phyloP scores from a whole-genome alignment of 2,113 vertebrate species.

The Myotis yumanensis region DNA sequence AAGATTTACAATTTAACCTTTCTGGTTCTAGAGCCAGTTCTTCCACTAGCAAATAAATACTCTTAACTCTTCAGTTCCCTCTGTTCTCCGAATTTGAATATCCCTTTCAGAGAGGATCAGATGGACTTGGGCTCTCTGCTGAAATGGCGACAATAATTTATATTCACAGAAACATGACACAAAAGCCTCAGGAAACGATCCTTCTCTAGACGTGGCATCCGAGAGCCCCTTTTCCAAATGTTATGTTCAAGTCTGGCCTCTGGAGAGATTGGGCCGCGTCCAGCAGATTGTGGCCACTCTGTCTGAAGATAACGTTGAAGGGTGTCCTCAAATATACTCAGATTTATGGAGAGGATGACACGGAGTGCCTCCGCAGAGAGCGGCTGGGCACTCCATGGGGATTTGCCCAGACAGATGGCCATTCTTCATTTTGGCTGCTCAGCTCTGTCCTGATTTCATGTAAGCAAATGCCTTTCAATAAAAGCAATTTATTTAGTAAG shows the following conservation, averaged over 20 bases:
- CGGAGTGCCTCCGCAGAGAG: not conserved
- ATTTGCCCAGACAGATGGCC: not conserved
- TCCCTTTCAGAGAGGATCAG: not conserved
- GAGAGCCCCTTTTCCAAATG: not conserved
- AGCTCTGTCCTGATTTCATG: not conserved
- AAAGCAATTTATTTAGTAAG: conserved; percentile 31
- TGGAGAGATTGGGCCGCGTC: not conserved
- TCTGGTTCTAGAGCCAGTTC: conserved; percentile 33
- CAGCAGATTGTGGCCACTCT: not conserved
- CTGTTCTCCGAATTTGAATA: not conserved
- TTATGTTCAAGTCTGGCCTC: not conserved
- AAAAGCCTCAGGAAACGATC: not conserved
- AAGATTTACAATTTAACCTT: conserved; percentile 65
- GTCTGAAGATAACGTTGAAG: conserved; percentile 3
- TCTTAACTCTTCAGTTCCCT: conserved; percentile 49
- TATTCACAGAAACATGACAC: not conserved
- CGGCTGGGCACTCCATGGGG: accelerated
- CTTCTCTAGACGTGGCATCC: not conserved
- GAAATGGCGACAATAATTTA: not conserved
- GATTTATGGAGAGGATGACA: not conserved
- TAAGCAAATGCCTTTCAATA: not conserved
- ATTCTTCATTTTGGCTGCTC: not conserved
- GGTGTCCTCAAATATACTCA: not conserved
- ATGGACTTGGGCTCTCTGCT: not conserved
- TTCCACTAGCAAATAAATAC: not conserved